A percentile compares a stretch with the other conserved stretches of the same genome.
Conservation (phyloP, 2,797 vertebrate species). For the Parauchenoglanis ngamensis region DNA sequence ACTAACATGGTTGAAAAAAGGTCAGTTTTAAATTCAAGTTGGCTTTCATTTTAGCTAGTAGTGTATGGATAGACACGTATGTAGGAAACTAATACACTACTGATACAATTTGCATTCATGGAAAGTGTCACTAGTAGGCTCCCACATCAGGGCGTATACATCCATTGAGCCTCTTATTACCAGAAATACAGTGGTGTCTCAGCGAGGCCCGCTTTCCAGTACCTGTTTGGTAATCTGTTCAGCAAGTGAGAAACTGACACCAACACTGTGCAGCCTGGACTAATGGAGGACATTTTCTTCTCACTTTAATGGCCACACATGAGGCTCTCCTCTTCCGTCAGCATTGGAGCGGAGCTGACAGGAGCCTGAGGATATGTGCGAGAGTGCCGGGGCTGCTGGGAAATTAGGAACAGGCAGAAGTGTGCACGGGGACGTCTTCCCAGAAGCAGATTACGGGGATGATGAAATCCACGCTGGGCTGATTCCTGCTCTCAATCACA, state of each 20-base stretch:
- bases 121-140: neutral
- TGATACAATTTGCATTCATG: no score
- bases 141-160: neutral
- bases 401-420: conserved; percentile 61
- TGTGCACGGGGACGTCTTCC: conserved; percentile 47
- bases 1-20: neutral
- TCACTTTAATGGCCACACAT: conserved; percentile 35
- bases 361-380: conserved; percentile 37
- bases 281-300: conserved; percentile 23
- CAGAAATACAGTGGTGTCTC: neutral
- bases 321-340: conserved; percentile 52
- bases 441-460: conserved; percentile 54
- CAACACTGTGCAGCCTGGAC: conserved; percentile 30
- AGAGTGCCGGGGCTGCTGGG: conserved; percentile 58
- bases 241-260: conserved; percentile 31
- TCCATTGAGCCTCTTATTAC: neutral
- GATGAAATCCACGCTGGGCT: conserved; percentile 45
- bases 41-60: neutral
- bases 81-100: neutral
- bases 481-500: conserved; percentile 27
- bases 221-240: conserved; percentile 29
- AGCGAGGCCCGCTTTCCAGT: neutral
- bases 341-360: conserved; percentile 53
- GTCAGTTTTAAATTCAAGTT: neutral
- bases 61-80: neutral